These are phyloP conservation scores for Ctenopoma kingsleyae DNA, from an alignment of 2,797 vertebrate genomes.

Conservation along the genomic window DNA sequence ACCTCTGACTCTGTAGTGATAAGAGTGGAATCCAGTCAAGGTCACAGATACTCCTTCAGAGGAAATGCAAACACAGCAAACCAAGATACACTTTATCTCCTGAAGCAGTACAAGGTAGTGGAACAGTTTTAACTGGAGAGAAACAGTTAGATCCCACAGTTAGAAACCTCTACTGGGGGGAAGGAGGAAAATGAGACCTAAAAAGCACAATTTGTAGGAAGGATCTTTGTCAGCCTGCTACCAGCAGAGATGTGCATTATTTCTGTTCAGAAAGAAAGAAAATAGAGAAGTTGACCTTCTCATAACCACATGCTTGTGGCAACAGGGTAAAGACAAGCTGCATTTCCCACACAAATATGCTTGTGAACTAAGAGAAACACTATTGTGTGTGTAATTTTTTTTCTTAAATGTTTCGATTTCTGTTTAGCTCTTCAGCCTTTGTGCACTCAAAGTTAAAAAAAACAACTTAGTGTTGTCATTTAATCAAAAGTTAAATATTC, in stretches of 20 bases:
- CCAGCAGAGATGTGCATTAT: constrained; percentile 2
- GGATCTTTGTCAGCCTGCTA: constrained; percentile 15
- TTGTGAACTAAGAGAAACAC: constrained; percentile 11
- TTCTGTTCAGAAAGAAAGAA: background rate
- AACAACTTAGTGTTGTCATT: background rate
- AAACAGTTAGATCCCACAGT: constrained; percentile 15
- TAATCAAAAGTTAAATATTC: background rate
- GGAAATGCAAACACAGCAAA: constrained; percentile 73
- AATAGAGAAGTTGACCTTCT: constrained; percentile 36
- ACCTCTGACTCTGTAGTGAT: constrained; percentile 73
- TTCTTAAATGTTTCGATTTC: background rate
- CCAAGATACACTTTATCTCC: constrained; percentile 66
- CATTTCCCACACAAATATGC: constrained; percentile 14
- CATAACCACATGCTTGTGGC: constrained; percentile 9
- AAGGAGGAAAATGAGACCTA: constrained; percentile 16
- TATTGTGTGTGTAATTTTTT: background rate
- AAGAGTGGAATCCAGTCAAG: constrained; percentile 79
- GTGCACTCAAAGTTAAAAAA: background rate
- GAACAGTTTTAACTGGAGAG: constrained; percentile 45
- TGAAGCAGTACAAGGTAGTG: constrained; percentile 34
- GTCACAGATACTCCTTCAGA: constrained; percentile 71
- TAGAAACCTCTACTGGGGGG: background rate
- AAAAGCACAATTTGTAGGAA: constrained; percentile 17
- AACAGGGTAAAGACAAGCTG: constrained; percentile 11
- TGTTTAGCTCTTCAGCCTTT: background rate